These are phyloP conservation scores for Diplolepis rosae DNA, from an alignment of 2,888 invertebrate species.

Conservation along the genomic window DNA sequence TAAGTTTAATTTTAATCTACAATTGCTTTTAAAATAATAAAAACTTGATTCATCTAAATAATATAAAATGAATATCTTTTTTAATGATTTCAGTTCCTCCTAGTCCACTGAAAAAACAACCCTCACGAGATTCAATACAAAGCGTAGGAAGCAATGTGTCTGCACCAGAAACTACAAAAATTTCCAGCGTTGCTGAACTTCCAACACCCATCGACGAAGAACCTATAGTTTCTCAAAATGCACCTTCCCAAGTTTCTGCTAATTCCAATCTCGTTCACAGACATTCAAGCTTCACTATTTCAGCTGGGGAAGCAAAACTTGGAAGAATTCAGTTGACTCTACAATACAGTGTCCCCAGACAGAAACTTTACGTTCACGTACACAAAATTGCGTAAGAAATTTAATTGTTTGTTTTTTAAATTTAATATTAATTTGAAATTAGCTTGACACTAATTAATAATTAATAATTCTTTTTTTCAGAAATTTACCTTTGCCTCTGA, in stretches of 20 bases:
- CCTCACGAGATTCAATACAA: slow-evolving; percentile 67
- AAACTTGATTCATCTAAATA: not conserved
- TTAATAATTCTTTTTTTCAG: slow-evolving; percentile 73
- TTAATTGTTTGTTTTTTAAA: too few relatives aligned
- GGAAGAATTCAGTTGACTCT: slow-evolving; percentile 90
- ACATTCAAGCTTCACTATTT: slow-evolving; percentile 77
- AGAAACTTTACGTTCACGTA: slow-evolving; percentile 87
- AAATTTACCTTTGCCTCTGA: slow-evolving; percentile 81
- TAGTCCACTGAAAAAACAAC: slow-evolving; percentile 65
- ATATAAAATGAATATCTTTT: not conserved
- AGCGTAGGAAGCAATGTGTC: slow-evolving; percentile 61
- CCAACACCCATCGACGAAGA: slow-evolving; percentile 57
- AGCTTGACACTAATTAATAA: slow-evolving; percentile 45
- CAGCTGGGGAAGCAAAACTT: slow-evolving; percentile 83
- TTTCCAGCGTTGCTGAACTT: slow-evolving; percentile 49
- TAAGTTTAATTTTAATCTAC: slow-evolving; percentile 42
- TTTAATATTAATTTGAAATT: not conserved
- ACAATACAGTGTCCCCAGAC: slow-evolving; percentile 88
- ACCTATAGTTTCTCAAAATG: slow-evolving; percentile 63
- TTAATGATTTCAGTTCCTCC: slow-evolving; percentile 55
- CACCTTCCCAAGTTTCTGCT: slow-evolving; percentile 51
- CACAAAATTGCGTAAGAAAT: slow-evolving; percentile 90
- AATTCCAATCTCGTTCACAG: slow-evolving; percentile 77
- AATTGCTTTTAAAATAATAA: not conserved
- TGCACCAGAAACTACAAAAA: slow-evolving; percentile 43